A percentile compares a stretch with the other conserved stretches of the same genome.
phyloP scores from a whole-genome alignment of 2,797 vertebrate species.

The Lindbergichthys nudifrons region DNA sequence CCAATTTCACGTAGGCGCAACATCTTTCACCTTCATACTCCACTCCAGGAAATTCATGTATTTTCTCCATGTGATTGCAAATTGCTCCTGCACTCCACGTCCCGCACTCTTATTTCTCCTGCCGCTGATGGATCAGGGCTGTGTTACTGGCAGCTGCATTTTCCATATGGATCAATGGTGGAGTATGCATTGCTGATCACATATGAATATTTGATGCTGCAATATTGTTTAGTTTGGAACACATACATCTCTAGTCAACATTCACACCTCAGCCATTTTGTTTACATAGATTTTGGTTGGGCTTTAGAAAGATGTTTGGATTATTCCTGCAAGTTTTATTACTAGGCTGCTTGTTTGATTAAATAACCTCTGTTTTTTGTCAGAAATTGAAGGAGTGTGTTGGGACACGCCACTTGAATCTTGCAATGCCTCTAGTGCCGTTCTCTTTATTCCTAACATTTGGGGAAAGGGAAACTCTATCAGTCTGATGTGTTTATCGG shows the following conservation, averaged over 20 bases:
- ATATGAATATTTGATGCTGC: slow-evolving; percentile 81
- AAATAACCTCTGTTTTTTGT: slow-evolving; percentile 62
- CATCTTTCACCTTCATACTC: slow-evolving; percentile 79
- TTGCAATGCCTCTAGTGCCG: neutral
- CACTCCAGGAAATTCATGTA: slow-evolving; percentile 76
- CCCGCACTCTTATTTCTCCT: slow-evolving; percentile 55
- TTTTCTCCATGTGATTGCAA: slow-evolving; percentile 73
- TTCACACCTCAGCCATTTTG: slow-evolving; percentile 56
- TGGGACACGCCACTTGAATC: slow-evolving; percentile 11
- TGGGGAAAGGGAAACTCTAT: neutral
- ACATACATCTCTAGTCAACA: slow-evolving; percentile 61
- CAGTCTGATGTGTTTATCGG: slow-evolving; percentile 13
- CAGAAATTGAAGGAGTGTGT: slow-evolving; percentile 29
- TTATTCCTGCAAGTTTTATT: slow-evolving; percentile 44
- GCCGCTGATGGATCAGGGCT: slow-evolving; percentile 69
- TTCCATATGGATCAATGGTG: slow-evolving; percentile 75
- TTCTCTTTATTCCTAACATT: slow-evolving; percentile 2
- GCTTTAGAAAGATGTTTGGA: slow-evolving; percentile 25
- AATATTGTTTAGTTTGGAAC: slow-evolving; percentile 68
- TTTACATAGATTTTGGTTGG: slow-evolving; percentile 48
- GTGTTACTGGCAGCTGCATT: slow-evolving; percentile 74
- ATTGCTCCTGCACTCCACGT: slow-evolving; percentile 65
- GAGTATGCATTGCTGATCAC: slow-evolving; percentile 75
- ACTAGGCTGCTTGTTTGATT: slow-evolving; percentile 68
- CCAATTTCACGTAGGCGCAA: slow-evolving; percentile 75